Conservation (phyloP, 2,113 vertebrate genomes). For the Ciconia stormi region DNA sequence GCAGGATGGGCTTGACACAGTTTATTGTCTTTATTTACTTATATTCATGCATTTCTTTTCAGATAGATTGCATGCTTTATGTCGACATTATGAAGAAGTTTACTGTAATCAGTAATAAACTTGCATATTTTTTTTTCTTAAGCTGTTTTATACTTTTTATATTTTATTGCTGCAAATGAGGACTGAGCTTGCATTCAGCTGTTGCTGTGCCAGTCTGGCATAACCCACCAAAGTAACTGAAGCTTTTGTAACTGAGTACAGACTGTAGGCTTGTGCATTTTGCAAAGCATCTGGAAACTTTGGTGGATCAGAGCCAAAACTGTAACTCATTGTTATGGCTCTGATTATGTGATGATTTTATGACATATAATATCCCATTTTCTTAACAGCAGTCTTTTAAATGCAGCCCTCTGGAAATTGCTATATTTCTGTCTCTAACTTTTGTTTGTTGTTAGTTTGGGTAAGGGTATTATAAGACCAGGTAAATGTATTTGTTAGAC, state of each 20-base stretch:
- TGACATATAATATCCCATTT: slow-evolving; percentile 24
- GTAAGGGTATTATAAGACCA: neutral
- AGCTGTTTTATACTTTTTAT: neutral
- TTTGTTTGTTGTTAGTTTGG: neutral
- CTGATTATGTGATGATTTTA: slow-evolving; percentile 58
- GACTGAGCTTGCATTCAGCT: neutral
- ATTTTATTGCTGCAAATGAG: neutral
- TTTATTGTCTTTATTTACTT: neutral
- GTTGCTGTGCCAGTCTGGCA: neutral
- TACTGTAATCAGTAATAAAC: neutral
- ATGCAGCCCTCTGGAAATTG: neutral
- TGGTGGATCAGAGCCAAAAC: slow-evolving; percentile 17
- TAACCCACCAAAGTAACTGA: neutral
- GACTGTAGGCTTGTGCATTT: neutral
- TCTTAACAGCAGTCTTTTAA: slow-evolving; percentile 2
- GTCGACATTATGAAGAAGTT: neutral
- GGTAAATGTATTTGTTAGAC: neutral
- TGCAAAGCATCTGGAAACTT: slow-evolving; percentile 35
- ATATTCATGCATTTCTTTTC: neutral
- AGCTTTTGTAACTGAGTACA: slow-evolving; percentile 17
- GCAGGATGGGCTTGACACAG: neutral
- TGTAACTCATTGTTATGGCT: slow-evolving; percentile 21
- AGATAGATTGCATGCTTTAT: neutral
- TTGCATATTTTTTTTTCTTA: neutral
- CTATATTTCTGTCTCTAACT: neutral